Conservation (phyloP, 2,113 vertebrate genomes). For the Phylloscopus whistleri region DNA sequence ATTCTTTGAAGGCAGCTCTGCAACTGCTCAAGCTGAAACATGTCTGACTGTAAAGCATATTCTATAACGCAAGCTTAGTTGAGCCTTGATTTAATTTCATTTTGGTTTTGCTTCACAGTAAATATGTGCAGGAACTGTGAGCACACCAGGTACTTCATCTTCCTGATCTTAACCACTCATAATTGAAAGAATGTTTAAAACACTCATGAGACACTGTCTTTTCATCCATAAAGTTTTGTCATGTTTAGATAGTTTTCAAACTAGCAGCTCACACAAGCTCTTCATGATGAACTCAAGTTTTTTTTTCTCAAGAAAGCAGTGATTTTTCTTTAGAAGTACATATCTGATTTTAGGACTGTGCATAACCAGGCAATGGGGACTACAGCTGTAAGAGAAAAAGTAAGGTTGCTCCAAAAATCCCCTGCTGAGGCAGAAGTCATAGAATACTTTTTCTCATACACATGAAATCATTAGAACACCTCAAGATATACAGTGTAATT, state of each 20-base stretch:
- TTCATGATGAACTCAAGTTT: neutral
- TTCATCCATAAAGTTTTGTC: neutral
- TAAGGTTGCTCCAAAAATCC: neutral
- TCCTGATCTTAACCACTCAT: neutral
- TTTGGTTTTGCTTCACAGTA: neutral
- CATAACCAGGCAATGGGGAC: neutral
- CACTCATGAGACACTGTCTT: neutral
- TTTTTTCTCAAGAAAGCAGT: neutral
- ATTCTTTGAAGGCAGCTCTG: conserved; percentile 6
- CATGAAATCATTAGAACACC: neutral
- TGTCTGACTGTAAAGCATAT: neutral
- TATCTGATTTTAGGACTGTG: neutral
- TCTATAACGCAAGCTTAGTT: neutral
- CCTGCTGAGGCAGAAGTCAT: neutral
- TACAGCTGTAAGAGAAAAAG: neutral
- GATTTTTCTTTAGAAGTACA: neutral
- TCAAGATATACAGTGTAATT: neutral
- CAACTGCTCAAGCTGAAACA: neutral
- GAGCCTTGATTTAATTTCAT: neutral
- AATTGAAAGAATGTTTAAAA: neutral
- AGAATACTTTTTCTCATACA: neutral
- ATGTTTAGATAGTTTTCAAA: neutral
- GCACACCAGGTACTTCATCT: neutral
- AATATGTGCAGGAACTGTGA: neutral
- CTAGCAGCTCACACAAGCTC: neutral